These are phyloP conservation scores for Cryptomyrus ogoouensis DNA, from an alignment of 2,113 vertebrate genomes.

Conservation along the genomic window DNA sequence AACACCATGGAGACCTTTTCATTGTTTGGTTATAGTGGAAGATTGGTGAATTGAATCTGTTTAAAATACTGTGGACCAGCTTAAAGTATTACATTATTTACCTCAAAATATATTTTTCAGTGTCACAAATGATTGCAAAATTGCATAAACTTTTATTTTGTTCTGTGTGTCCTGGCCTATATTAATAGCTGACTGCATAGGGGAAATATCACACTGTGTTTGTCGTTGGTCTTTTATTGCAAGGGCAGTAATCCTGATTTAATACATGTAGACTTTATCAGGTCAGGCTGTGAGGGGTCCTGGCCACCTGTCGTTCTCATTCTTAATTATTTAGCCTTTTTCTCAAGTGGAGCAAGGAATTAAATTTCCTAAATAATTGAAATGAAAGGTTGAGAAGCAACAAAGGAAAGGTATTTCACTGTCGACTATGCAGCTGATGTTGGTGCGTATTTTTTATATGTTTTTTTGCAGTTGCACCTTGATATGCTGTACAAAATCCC, in stretches of 20 bases:
- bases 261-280: background rate
- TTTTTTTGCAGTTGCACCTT: background rate
- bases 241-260: constrained; percentile 6
- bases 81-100: background rate
- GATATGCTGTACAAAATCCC: background rate
- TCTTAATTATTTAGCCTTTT: background rate
- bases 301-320: background rate
- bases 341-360: background rate
- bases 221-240: constrained; percentile 3
- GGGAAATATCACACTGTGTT: background rate
- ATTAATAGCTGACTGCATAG: background rate
- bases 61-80: background rate
- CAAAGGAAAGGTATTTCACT: background rate
- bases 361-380: background rate
- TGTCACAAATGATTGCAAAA: background rate
- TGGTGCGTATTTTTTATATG: background rate
- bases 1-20: background rate
- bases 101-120: background rate
- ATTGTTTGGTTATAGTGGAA: background rate
- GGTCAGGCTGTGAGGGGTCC: background rate
- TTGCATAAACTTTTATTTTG: constrained; percentile 1
- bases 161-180: background rate
- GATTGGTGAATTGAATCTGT: background rate
- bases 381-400: background rate
- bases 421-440: background rate